Conservation (phyloP, 1,140 invertebrate genomes). For the Eriocheir sinensis region DNA sequence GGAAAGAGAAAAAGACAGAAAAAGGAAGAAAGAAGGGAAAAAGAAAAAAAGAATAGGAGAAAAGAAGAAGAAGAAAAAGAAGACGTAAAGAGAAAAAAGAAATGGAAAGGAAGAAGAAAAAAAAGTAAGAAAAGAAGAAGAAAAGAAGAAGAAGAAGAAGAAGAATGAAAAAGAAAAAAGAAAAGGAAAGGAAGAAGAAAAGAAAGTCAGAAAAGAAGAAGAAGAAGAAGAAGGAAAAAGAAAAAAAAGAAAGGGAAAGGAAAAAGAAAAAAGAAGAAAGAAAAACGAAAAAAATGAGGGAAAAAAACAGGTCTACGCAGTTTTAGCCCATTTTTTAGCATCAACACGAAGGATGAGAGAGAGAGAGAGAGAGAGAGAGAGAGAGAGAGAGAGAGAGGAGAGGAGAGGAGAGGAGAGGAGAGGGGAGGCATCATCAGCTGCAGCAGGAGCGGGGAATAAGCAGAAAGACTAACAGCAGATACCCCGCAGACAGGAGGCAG, state of each 20-base stretch:
- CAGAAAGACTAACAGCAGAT: no score
- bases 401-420: neutral
- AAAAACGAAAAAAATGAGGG: neutral
- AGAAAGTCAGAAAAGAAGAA: neutral
- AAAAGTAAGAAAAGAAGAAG: neutral
- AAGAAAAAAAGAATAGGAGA: neutral
- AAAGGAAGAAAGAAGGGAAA: neutral
- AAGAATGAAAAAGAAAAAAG: neutral
- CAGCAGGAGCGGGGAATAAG: neutral
- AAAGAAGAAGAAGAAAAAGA: neutral
- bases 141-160: neutral
- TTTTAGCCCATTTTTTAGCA: neutral
- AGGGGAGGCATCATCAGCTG: neutral
- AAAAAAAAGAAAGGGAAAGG: neutral
- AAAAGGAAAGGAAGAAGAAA: neutral
- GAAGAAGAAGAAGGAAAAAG: neutral
- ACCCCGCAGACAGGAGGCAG: no score
- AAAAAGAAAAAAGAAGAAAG: neutral
- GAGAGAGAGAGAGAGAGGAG: neutral
- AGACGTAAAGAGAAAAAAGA: neutral
- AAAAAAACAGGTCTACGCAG: neutral
- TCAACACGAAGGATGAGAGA: neutral
- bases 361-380: slow-evolving; percentile 44
- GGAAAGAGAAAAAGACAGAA: no score
- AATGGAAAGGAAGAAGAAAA: neutral